Base-by-base conservation (phyloP, 2,113 vertebrate species). In the Tinamus guttatus region DNA sequence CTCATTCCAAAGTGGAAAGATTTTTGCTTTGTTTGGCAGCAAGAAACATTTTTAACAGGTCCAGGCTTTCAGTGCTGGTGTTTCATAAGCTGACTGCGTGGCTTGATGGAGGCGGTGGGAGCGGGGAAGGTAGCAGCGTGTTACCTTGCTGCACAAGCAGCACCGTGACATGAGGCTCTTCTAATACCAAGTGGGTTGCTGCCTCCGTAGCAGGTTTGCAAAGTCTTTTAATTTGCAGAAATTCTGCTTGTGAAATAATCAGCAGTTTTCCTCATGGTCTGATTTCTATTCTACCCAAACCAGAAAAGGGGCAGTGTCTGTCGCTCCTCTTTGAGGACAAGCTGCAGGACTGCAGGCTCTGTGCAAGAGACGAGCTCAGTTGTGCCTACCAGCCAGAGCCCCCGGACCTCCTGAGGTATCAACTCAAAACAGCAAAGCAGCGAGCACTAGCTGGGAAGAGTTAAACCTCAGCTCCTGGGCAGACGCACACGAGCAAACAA, bases 11-110 rank as follows among this genome's bases (percentile, higher is more conserved):
- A 94, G 64, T 82, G 24, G 89, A 88, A 81, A 92, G n/a, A 84
- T 79, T 93, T 97, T 87, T 96, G 41, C 85, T 97, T 89, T 94
- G 63, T 94, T 97, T 95, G 92, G 90, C 93, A 92, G 82, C 60
- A 60, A 45, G n/a, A 90, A 80, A 7, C 36, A 65, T 38, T 86
- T 95, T 81, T 93, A 85, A 95, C 73, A 94, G 79, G 76, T 95
- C 92, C 75, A 69, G 32, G 54, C 58, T 95, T 97, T 96, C 76
- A 81, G 69, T 90, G 87, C 83, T 94, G 38, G 4, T 27, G 18
- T 98, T 97, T 95, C 85, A 83, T 69, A 92, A 81, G 43, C 18
- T 94, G 69, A 75, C 52, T 68, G 45, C 10, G 4, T 74, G 40
- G 64, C 62, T 81, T 4, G 41, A 95, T 52, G 58, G 65, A 95